A percentile compares a stretch with the other conserved stretches of the same genome.
phyloP scores from a whole-genome alignment of 1,140 invertebrate genomes.

The Cylas formicarius region DNA sequence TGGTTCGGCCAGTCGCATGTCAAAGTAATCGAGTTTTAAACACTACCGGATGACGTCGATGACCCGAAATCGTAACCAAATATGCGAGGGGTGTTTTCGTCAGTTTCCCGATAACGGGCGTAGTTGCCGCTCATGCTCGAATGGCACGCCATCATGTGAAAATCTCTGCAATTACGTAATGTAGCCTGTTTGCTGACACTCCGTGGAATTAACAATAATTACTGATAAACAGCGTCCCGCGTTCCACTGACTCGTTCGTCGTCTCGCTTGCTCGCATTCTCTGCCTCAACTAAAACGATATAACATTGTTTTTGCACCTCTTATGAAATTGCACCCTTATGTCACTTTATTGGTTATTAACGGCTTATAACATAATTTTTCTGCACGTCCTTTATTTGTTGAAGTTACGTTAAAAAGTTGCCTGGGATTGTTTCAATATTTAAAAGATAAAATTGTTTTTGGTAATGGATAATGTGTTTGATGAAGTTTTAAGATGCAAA shows the following conservation, averaged over 20 bases:
- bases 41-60: slow-evolving; percentile 17
- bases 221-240: neutral
- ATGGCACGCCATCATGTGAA: slow-evolving; percentile 30
- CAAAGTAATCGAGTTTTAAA: too few relatives aligned
- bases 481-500: too few relatives aligned
- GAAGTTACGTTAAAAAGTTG: too few relatives aligned
- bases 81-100: slow-evolving; percentile 27
- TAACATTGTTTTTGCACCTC: neutral
- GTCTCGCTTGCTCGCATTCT: neutral
- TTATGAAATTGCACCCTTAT: too few relatives aligned
- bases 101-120: slow-evolving; percentile 20
- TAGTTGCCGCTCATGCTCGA: slow-evolving; percentile 33
- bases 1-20: too few relatives aligned
- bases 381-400: neutral
- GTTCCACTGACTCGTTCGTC: neutral
- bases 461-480: too few relatives aligned
- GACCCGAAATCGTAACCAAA: slow-evolving; percentile 37
- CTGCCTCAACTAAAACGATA: neutral
- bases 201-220: neutral
- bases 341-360: too few relatives aligned
- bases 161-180: slow-evolving; percentile 11
- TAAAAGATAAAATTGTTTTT: too few relatives aligned
- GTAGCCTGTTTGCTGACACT: neutral
- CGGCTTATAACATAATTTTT: too few relatives aligned
- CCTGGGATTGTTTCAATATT: too few relatives aligned